phyloP scores from a whole-genome alignment of 2,888 invertebrate genomes.

The Listrodromus nycthemerus region DNA sequence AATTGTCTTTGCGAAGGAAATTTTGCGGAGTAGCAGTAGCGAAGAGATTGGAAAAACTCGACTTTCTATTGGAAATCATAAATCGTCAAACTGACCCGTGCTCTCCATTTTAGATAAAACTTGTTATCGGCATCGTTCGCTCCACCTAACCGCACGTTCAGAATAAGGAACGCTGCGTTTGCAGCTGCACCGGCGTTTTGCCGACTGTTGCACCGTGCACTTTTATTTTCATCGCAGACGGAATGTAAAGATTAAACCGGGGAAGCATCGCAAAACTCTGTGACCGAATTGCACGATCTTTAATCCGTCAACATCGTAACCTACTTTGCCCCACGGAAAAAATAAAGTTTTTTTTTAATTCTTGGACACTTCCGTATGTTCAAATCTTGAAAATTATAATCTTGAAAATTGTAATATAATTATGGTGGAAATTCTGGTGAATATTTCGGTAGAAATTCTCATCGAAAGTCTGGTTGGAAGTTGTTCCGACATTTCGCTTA shows the following conservation, averaged over 20 bases:
- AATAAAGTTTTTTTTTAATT: too few relatives aligned
- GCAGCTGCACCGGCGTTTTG: neutral
- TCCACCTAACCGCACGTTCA: neutral
- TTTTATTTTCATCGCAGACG: constrained; percentile 7
- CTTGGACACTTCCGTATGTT: too few relatives aligned
- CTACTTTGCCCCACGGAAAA: too few relatives aligned
- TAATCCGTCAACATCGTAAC: too few relatives aligned
- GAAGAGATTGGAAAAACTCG: constrained; percentile 36
- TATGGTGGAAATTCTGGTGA: too few relatives aligned
- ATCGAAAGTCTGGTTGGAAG: neutral
- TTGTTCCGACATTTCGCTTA: constrained; percentile 23
- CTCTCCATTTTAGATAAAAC: neutral
- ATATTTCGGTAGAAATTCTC: too few relatives aligned
- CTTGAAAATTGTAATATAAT: too few relatives aligned
- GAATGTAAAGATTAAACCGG: neutral
- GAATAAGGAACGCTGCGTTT: neutral
- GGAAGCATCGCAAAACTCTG: neutral
- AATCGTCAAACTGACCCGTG: neutral
- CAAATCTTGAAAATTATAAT: too few relatives aligned
- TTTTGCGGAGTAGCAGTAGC: constrained; percentile 31
- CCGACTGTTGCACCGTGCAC: neutral
- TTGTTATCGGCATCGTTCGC: neutral
- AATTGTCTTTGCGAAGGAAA: constrained; percentile 41
- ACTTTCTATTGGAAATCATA: constrained; percentile 54
- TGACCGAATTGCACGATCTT: neutral